A percentile compares a stretch with the other conserved stretches of the same genome.
Conservation (phyloP, 2,888 invertebrate genomes). For the Mythimna pallens region DNA sequence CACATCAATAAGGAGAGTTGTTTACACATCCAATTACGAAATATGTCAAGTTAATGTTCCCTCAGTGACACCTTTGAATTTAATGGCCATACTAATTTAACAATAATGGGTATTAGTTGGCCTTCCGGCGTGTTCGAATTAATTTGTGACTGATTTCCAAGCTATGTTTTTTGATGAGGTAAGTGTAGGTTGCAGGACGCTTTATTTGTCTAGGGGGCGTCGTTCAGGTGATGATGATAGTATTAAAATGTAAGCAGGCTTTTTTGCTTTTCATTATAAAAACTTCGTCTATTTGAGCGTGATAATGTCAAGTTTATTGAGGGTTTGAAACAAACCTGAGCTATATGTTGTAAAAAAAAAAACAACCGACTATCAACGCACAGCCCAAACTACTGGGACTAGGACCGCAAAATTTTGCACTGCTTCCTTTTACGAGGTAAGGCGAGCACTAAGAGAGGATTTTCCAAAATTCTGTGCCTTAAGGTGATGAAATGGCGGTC, state of each 20-base stretch:
- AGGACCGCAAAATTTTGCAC: too few relatives aligned
- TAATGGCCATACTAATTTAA: slow-evolving; percentile 71
- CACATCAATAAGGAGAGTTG: slow-evolving; percentile 60
- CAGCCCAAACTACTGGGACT: too few relatives aligned
- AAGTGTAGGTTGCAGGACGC: slow-evolving; percentile 26
- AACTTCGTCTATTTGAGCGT: slow-evolving; percentile 1
- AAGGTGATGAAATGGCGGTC: too few relatives aligned
- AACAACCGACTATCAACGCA: too few relatives aligned
- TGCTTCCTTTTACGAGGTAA: too few relatives aligned
- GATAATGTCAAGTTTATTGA: not conserved
- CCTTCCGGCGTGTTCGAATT: slow-evolving; percentile 53
- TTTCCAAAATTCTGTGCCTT: too few relatives aligned
- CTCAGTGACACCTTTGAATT: slow-evolving; percentile 69
- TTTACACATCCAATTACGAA: slow-evolving; percentile 70
- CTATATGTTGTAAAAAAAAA: too few relatives aligned
- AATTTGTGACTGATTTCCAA: slow-evolving; percentile 53
- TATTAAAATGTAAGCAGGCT: slow-evolving; percentile 17
- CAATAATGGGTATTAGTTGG: slow-evolving; percentile 70
- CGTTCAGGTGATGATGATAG: slow-evolving; percentile 22
- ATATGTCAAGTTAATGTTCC: slow-evolving; percentile 74
- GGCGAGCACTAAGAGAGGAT: too few relatives aligned
- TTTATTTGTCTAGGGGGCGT: slow-evolving; percentile 32
- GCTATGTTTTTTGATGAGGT: slow-evolving; percentile 45
- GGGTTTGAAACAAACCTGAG: too few relatives aligned
- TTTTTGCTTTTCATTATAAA: not conserved